phyloP scores from a whole-genome alignment of 2,888 invertebrate genomes.

The Carpatolechia fugitivella region DNA sequence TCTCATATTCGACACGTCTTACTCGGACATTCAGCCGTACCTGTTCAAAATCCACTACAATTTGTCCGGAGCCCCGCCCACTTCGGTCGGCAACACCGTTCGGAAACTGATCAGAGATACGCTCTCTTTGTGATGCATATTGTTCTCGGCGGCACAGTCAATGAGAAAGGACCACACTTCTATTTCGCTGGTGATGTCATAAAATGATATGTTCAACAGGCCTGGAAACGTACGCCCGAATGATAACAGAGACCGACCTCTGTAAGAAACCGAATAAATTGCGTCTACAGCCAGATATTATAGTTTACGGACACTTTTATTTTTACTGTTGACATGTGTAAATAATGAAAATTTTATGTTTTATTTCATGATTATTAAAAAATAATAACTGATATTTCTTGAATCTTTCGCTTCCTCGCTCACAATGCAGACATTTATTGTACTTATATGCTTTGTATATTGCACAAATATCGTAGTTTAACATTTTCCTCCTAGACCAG shows the following conservation, averaged over 20 bases:
- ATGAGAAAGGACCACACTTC: background rate
- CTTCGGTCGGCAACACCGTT: constrained; percentile 92
- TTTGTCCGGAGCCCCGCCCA: constrained; percentile 86
- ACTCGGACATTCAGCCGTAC: constrained; percentile 97
- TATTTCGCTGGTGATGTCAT: background rate
- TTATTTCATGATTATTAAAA: constrained; percentile 4
- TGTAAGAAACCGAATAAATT: background rate
- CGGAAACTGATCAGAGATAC: constrained; percentile 94
- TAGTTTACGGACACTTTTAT: background rate
- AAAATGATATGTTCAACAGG: background rate
- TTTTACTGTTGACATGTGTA: constrained; percentile 12
- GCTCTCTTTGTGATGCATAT: constrained; percentile 83
- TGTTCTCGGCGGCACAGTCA: constrained; percentile 22
- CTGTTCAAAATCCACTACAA: constrained; percentile 94
- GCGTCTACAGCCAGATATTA: background rate
- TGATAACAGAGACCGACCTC: background rate
- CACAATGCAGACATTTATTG: constrained; percentile 15
- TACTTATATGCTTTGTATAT: constrained; percentile 35
- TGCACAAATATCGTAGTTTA: constrained; percentile 4
- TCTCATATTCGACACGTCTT: constrained; percentile 95
- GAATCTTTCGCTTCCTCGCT: constrained; percentile 11
- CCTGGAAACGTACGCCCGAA: background rate
- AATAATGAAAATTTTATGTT: constrained; percentile 7
- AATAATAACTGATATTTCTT: background rate
- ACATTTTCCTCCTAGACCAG: background rate